Evolutionary conservation across 2,888 invertebrate species (phyloP).

Genomic region (Hermaeophaga mercurialis): DNA sequence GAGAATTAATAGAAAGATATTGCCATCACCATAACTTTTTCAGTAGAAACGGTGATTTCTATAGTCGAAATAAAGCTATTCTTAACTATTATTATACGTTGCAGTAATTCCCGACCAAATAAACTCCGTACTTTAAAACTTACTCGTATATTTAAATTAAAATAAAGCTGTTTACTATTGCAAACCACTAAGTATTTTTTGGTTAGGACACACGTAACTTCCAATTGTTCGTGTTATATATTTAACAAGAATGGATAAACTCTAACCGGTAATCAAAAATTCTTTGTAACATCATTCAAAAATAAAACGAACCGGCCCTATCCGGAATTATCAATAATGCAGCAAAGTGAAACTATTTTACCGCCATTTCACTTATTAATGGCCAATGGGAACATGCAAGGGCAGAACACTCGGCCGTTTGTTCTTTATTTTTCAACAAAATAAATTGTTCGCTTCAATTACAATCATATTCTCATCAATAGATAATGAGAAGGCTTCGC

Average conservation of each 20-base stretch:
- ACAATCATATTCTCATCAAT: slow-evolving; percentile 25
- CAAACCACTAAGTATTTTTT: too few relatives aligned
- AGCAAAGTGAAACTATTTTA: slow-evolving; percentile 46
- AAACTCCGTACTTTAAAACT: too few relatives aligned
- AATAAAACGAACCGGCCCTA: slow-evolving; percentile 29
- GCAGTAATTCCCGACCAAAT: too few relatives aligned
- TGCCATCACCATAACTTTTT: too few relatives aligned
- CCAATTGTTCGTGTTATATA: not conserved
- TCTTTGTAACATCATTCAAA: slow-evolving; percentile 25
- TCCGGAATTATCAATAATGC: slow-evolving; percentile 41
- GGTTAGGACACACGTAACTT: not conserved
- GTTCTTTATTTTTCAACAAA: slow-evolving; percentile 27
- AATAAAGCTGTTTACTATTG: not conserved
- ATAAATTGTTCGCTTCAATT: slow-evolving; percentile 18
- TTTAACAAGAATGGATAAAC: slow-evolving; percentile 7
- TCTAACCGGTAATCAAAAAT: slow-evolving; percentile 21
- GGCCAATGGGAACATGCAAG: slow-evolving; percentile 34
- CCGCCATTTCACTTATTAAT: slow-evolving; percentile 46
- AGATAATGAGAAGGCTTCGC: slow-evolving; percentile 16
- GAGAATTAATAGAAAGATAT: too few relatives aligned
- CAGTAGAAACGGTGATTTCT: too few relatives aligned
- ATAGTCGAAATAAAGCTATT: too few relatives aligned
- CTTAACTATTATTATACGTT: too few relatives aligned
- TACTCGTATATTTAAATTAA: too few relatives aligned
- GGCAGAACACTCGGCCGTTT: slow-evolving; percentile 18